Evolutionary conservation across 1,140 invertebrate genomes (phyloP).

Genomic region (Camponotus floridanus): DNA sequence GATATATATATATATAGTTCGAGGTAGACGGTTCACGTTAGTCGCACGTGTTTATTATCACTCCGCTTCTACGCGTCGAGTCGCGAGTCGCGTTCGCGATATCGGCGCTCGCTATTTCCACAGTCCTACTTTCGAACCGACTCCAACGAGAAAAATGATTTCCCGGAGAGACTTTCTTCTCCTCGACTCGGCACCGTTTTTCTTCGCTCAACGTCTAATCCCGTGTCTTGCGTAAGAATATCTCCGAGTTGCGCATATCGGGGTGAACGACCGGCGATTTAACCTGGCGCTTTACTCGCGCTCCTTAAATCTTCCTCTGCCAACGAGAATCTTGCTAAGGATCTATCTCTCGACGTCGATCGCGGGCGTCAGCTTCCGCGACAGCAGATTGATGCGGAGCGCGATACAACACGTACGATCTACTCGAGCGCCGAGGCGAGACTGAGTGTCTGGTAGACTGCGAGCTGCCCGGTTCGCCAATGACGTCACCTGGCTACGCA

Average conservation of each 20-base stretch:
- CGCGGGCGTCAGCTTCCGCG: slow-evolving; percentile 14
- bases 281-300: neutral
- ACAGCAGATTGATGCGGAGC: neutral
- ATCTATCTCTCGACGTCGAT: slow-evolving; percentile 1
- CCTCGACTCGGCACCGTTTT: neutral
- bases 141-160: neutral
- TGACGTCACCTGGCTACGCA: slow-evolving; percentile 84
- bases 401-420: slow-evolving; percentile 40
- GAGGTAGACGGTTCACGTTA: neutral
- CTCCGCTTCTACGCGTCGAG: neutral
- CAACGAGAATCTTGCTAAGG: neutral
- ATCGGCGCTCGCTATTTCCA: neutral
- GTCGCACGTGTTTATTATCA: neutral
- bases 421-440: slow-evolving; percentile 80
- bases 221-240: neutral
- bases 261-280: slow-evolving; percentile 3
- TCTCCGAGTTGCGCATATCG: neutral
- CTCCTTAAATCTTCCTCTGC: neutral
- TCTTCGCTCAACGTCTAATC: neutral
- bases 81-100: neutral
- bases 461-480: slow-evolving; percentile 81
- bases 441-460: slow-evolving; percentile 83
- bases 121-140: neutral
- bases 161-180: neutral
- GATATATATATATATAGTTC: neutral